Percentiles rank a stretch among this genome's conserved stretches.
phyloP scores from a whole-genome alignment of 2,113 vertebrate species.

The Alethe castanea region DNA sequence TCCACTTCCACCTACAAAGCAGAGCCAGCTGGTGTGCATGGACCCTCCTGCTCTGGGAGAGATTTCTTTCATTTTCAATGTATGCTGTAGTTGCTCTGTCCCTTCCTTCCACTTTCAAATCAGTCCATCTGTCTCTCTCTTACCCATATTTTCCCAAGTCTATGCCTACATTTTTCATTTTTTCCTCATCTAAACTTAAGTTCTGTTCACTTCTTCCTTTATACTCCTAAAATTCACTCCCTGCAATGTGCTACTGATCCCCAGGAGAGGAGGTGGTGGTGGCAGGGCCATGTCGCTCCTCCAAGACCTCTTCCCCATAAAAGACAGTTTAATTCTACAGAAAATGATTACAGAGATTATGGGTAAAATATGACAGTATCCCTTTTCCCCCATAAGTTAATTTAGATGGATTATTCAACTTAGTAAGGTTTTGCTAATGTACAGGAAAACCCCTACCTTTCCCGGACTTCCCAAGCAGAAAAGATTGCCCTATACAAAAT shows the following conservation, averaged over 20 bases:
- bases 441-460: neutral
- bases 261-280: neutral
- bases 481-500: neutral
- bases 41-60: neutral
- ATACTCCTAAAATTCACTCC: neutral
- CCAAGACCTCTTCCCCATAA: neutral
- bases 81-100: neutral
- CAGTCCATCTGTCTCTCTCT: neutral
- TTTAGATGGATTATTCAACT: neutral
- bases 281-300: neutral
- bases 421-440: neutral
- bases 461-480: neutral
- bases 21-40: rapidly evolving
- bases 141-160: neutral
- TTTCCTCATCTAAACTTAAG: neutral
- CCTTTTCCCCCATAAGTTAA: neutral
- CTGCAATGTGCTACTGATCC: neutral
- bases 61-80: neutral
- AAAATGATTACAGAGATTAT: neutral
- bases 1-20: neutral
- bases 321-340: neutral
- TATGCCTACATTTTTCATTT: neutral
- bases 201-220: neutral
- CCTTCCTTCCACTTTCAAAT: neutral
- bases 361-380: neutral